A percentile compares a stretch with the other conserved stretches of the same genome.
These are phyloP conservation scores for Synergus gifuensis DNA, from an alignment of 2,888 invertebrate genomes.

Conservation along the genomic window DNA sequence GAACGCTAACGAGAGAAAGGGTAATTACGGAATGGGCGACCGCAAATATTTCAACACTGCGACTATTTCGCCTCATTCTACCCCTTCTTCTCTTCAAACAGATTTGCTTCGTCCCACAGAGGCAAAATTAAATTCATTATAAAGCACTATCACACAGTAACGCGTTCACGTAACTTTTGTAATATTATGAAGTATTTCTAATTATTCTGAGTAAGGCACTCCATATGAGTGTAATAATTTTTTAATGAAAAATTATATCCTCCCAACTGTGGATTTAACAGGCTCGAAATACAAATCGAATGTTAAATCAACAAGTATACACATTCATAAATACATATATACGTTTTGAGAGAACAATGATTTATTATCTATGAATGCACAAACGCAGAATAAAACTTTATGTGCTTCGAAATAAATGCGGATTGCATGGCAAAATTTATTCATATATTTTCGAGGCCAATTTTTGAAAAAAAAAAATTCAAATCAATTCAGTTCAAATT, in stretches of 20 bases:
- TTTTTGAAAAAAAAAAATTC: too few relatives aligned
- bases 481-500: too few relatives aligned
- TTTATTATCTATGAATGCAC: not conserved
- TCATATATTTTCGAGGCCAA: too few relatives aligned
- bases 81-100: slow-evolving; percentile 11
- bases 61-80: slow-evolving; percentile 13
- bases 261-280: not conserved
- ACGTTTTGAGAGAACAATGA: not conserved
- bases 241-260: not conserved
- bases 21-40: slow-evolving; percentile 38
- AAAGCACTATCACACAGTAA: slow-evolving; percentile 36
- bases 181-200: slow-evolving; percentile 35
- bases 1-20: slow-evolving; percentile 36
- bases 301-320: not conserved
- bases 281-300: not conserved
- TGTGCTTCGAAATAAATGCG: not conserved
- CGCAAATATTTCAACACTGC: slow-evolving; percentile 38
- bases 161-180: slow-evolving; percentile 17
- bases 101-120: slow-evolving; percentile 26
- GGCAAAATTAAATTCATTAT: slow-evolving; percentile 36
- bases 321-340: not conserved
- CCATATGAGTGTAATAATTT: not conserved
- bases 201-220: slow-evolving; percentile 18
- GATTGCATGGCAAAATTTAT: not conserved
- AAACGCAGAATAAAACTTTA: not conserved